Conservation (phyloP, 1,140 invertebrate genomes). For the Tachypleus tridentatus region DNA sequence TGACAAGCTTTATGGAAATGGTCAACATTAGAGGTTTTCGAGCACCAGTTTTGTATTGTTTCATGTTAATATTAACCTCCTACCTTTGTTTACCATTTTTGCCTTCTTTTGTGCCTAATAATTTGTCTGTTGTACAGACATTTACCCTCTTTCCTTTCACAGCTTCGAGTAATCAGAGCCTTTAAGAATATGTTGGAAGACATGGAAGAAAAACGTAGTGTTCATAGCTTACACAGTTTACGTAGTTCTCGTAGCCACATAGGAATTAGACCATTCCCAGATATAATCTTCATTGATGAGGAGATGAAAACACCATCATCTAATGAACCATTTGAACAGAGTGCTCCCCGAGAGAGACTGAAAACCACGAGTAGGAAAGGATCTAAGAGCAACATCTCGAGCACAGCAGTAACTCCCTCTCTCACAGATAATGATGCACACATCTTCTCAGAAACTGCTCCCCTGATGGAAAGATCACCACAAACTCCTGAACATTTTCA, state of each 20-base stretch:
- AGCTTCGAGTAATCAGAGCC: conserved; percentile 99
- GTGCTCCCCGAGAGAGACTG: conserved; percentile 14
- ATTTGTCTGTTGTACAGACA: background rate
- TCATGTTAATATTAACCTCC: too few species aligned
- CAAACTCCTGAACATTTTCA: background rate
- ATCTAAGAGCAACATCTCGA: too few species aligned
- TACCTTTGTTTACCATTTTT: conserved; percentile 18
- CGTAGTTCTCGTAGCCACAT: conserved; percentile 70
- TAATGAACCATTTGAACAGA: background rate
- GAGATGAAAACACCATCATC: conserved; percentile 42
- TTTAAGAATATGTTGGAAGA: conserved; percentile 99
- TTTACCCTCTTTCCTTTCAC: conserved; percentile 39
- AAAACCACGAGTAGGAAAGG: too few species aligned
- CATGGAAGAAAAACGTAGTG: conserved; percentile 92
- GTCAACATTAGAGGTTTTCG: too few species aligned
- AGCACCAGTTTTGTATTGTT: too few species aligned
- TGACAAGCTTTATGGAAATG: too few species aligned
- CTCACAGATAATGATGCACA: too few species aligned
- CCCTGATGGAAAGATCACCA: conserved; percentile 12
- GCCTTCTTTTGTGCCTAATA: conserved; percentile 43
- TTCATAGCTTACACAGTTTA: conserved; percentile 91
- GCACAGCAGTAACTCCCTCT: too few species aligned
- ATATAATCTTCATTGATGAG: conserved; percentile 12
- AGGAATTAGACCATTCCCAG: conserved; percentile 56
- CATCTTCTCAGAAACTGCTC: conserved; percentile 15